phyloP scores from a whole-genome alignment of 2,888 invertebrate species.

The Eupithecia exiguata region DNA sequence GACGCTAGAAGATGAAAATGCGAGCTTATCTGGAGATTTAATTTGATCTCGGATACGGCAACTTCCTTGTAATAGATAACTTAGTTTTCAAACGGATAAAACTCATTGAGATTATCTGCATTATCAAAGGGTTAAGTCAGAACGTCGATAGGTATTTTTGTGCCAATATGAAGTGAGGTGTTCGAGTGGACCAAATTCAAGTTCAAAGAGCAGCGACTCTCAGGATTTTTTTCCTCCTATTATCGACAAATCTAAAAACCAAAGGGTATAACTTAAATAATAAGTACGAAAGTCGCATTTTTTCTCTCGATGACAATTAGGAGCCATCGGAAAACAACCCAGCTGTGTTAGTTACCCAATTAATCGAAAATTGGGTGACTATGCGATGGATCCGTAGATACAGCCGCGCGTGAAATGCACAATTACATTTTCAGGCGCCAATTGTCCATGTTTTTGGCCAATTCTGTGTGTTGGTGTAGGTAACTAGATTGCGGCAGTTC shows the following conservation, averaged over 20 bases:
- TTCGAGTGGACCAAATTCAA: too few species aligned
- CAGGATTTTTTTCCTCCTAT: too few species aligned
- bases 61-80: constrained; percentile 9
- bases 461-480: constrained; percentile 9
- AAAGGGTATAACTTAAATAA: not conserved
- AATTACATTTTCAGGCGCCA: constrained; percentile 14
- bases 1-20: constrained; percentile 33
- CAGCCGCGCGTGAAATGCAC: constrained; percentile 13
- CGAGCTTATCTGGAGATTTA: constrained; percentile 42
- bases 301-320: not conserved
- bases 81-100: constrained; percentile 6
- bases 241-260: too few species aligned
- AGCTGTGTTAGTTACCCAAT: constrained; percentile 9
- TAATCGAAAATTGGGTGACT: constrained; percentile 23
- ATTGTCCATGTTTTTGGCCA: constrained; percentile 14
- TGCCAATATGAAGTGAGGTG: too few species aligned
- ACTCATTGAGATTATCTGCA: not conserved
- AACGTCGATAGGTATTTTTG: not conserved
- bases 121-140: not conserved
- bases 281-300: not conserved
- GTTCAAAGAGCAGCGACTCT: too few species aligned
- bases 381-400: constrained; percentile 21
- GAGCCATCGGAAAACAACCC: not conserved
- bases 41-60: constrained; percentile 42
- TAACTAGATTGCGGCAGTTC: constrained; percentile 14